phyloP scores from a whole-genome alignment of 2,888 invertebrate species.

The Chloroclystis v-ata region DNA sequence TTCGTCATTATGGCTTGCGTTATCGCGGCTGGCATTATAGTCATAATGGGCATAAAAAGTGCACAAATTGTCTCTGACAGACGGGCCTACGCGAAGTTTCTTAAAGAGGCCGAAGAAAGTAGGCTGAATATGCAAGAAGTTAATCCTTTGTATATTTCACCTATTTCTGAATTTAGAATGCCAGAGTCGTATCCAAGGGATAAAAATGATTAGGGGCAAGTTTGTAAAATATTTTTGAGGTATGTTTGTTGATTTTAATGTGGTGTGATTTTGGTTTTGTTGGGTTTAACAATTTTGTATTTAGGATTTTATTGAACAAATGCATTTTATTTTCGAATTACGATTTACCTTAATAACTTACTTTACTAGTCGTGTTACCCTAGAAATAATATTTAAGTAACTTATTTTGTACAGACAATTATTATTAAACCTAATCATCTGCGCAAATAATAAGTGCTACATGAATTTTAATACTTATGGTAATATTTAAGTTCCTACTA shows the following conservation, averaged over 20 bases:
- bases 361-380: constrained; percentile 14
- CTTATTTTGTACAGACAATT: constrained; percentile 4
- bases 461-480: neutral
- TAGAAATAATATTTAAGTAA: neutral
- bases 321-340: neutral
- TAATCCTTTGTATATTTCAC: constrained; percentile 82
- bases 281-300: neutral
- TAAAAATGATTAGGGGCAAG: constrained; percentile 44
- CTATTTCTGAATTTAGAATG: constrained; percentile 74
- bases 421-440: neutral
- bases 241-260: constrained; percentile 5
- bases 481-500: constrained; percentile 15
- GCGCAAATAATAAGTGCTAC: neutral
- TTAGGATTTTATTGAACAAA: neutral
- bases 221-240: neutral
- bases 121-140: constrained; percentile 58
- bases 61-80: constrained; percentile 70
- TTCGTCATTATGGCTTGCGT: constrained; percentile 65
- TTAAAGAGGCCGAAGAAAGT: constrained; percentile 62
- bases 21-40: constrained; percentile 63
- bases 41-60: constrained; percentile 59
- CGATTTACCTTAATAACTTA: neutral
- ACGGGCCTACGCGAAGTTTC: constrained; percentile 74
- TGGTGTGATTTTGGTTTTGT: neutral
- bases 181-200: constrained; percentile 72